These are phyloP conservation scores for Diadegma fenestrale DNA, from an alignment of 2,888 invertebrate species.

Conservation along the genomic window DNA sequence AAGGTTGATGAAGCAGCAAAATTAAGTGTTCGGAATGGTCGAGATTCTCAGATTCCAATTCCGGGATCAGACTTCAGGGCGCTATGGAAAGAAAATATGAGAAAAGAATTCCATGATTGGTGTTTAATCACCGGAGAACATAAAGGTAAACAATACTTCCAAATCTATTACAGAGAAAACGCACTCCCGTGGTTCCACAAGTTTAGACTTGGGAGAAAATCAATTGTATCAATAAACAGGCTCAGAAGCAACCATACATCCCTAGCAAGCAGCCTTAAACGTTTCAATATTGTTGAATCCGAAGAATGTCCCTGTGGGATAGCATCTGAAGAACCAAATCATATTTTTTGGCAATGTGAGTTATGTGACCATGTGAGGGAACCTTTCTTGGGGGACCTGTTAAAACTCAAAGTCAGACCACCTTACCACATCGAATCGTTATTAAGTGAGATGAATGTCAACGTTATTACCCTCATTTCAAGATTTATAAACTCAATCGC, in stretches of 20 bases:
- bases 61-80: background rate
- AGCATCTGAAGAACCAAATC: background rate
- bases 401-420: too few relatives aligned
- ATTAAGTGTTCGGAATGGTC: background rate
- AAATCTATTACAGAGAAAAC: background rate
- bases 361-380: too few relatives aligned
- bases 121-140: background rate
- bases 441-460: too few relatives aligned
- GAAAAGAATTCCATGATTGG: conserved; percentile 1
- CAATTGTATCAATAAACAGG: background rate
- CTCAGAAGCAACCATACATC: background rate
- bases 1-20: background rate
- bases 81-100: background rate
- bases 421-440: too few relatives aligned
- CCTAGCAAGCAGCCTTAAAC: background rate
- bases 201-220: background rate
- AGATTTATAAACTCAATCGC: too few relatives aligned
- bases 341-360: too few relatives aligned
- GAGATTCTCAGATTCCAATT: background rate
- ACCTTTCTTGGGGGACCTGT: too few relatives aligned
- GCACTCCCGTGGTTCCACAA: background rate
- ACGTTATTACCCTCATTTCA: too few relatives aligned
- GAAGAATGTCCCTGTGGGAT: background rate
- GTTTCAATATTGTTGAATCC: background rate
- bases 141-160: background rate